Evolutionary conservation across 2,888 invertebrate species (phyloP).

Genomic region (Incurvaria masculella): DNA sequence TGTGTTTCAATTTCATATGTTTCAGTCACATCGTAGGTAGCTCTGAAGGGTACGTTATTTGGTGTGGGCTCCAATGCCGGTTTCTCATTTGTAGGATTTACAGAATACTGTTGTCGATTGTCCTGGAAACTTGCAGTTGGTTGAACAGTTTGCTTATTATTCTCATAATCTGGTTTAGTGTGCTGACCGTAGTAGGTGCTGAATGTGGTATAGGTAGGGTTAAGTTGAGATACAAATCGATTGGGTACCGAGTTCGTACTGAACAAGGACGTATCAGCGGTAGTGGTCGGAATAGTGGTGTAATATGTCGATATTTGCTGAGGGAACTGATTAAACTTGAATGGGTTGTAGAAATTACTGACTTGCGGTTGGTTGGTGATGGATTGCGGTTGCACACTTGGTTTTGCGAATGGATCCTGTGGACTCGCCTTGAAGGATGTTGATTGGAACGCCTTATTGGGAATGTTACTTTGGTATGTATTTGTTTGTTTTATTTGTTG

Average conservation of each 20-base stretch:
- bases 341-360: neutral
- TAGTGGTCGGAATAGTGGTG: conserved; percentile 28
- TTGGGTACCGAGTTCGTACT: neutral
- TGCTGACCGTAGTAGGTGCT: conserved; percentile 27
- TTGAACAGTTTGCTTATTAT: conserved; percentile 32
- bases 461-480: conserved; percentile 35
- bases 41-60: conserved; percentile 22
- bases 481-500: conserved; percentile 39
- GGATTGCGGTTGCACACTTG: conserved; percentile 19
- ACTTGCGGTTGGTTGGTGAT: neutral
- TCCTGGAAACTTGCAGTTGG: conserved; percentile 37
- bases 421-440: conserved; percentile 45
- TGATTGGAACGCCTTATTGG: conserved; percentile 26
- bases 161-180: conserved; percentile 29
- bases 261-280: conserved; percentile 30
- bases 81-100: conserved; percentile 25
- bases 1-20: conserved; percentile 34
- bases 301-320: conserved; percentile 36
- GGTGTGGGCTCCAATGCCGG: conserved; percentile 21
- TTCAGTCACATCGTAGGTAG: conserved; percentile 48
- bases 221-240: conserved; percentile 23
- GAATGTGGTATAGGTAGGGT: conserved; percentile 28
- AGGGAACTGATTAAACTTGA: neutral
- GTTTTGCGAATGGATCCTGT: conserved; percentile 43
- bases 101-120: conserved; percentile 26